phyloP scores from a whole-genome alignment of 2,888 invertebrate species.

The Podotricha telesiphe region DNA sequence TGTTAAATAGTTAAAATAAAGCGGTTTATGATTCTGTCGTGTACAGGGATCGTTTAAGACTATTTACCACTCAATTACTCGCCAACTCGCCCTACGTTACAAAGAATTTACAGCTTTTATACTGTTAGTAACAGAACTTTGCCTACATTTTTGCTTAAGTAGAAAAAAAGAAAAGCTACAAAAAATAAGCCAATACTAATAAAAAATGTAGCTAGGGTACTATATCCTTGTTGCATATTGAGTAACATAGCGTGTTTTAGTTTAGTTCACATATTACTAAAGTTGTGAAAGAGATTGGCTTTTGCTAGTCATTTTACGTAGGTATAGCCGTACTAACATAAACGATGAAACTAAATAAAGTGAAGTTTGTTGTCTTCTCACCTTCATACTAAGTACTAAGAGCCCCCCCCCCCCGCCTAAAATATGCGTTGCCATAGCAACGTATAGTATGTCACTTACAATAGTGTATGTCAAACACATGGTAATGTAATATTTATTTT shows the following conservation, averaged over 20 bases:
- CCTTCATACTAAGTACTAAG: not conserved
- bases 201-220: not conserved
- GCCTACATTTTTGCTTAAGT: constrained; percentile 6
- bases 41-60: constrained; percentile 35
- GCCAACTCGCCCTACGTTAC: constrained; percentile 25
- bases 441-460: too few species aligned
- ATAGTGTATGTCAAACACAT: not conserved
- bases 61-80: constrained; percentile 41
- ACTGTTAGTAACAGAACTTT: constrained; percentile 12
- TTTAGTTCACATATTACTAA: not conserved
- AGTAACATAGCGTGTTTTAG: not conserved
- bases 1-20: constrained; percentile 20
- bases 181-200: not conserved
- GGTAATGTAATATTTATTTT: too few species aligned
- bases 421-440: too few species aligned
- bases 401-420: too few species aligned
- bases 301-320: not conserved
- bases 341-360: not conserved
- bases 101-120: constrained; percentile 24
- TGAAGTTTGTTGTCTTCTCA: not conserved
- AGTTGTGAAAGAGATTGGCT: not conserved
- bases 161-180: not conserved
- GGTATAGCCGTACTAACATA: not conserved
- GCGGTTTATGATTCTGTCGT: constrained; percentile 35
- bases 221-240: not conserved